phyloP scores from a whole-genome alignment of 2,113 vertebrate species.

The Boulengeromyrus knoepffleri region DNA sequence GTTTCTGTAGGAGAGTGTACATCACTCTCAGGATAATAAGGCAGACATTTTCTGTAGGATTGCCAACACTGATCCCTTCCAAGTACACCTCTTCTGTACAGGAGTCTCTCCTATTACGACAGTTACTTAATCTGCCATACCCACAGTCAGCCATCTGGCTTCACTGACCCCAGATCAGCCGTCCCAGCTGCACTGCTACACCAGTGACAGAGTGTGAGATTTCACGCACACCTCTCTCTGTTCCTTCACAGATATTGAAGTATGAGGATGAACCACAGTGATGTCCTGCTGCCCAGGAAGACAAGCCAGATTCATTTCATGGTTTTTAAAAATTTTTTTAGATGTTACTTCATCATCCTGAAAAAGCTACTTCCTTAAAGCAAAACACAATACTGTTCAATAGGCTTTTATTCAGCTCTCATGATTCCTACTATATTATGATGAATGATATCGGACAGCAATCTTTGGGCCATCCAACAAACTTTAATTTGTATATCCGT shows the following conservation, averaged over 20 bases:
- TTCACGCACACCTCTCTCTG: not conserved
- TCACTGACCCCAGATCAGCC: not conserved
- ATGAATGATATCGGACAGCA: not conserved
- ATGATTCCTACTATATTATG: not conserved
- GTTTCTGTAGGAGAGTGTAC: not conserved
- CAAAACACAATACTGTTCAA: not conserved
- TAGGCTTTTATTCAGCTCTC: not conserved
- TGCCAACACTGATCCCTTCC: not conserved
- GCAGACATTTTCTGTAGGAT: not conserved
- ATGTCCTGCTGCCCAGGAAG: not conserved
- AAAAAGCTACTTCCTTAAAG: not conserved
- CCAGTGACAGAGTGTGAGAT: not conserved
- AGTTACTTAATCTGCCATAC: not conserved
- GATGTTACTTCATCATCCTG: not conserved
- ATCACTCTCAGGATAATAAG: not conserved
- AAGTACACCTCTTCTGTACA: not conserved
- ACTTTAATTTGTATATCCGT: not conserved
- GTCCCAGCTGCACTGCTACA: not conserved
- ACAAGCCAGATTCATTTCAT: conserved; percentile 5
- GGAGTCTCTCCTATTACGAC: not conserved
- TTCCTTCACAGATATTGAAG: conserved; percentile 49
- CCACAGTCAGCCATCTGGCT: not conserved
- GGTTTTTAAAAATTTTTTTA: conserved; percentile 2
- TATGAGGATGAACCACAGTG: not conserved
- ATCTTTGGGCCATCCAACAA: not conserved